Percentiles rank a stretch among this genome's conserved stretches.
Evolutionary conservation across 1,140 invertebrate species (phyloP).

Genomic region (Chrysoperla carnea): DNA sequence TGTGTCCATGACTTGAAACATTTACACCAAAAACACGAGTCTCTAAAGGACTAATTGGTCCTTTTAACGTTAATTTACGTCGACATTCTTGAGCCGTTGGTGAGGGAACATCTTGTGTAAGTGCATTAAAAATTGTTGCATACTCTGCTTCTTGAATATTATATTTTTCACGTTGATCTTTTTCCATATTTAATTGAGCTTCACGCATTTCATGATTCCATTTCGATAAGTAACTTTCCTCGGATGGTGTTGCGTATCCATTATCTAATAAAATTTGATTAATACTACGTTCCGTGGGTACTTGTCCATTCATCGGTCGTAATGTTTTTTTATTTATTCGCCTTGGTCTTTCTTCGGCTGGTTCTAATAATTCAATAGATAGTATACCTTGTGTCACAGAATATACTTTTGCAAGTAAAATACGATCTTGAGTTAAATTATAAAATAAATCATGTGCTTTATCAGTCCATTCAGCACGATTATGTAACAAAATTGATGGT

Average conservation of each 20-base stretch:
- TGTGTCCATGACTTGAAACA: conserved; percentile 1
- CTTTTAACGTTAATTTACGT: conserved; percentile 16
- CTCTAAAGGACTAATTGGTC: conserved; percentile 54
- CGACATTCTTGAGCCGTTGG: conserved; percentile 15
- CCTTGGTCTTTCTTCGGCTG: conserved; percentile 6
- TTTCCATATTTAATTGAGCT: conserved; percentile 10
- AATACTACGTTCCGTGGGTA: conserved; percentile 16
- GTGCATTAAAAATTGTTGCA: conserved; percentile 7
- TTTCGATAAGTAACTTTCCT: conserved; percentile 60
- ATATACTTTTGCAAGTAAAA: conserved; percentile 39
- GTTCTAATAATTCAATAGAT: conserved; percentile 33
- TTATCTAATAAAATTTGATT: conserved; percentile 41
- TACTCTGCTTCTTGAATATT: not conserved
- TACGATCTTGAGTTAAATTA: conserved; percentile 14
- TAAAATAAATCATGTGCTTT: conserved; percentile 31
- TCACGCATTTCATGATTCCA: conserved; percentile 27
- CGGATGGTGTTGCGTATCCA: conserved; percentile 38
- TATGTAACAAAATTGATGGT: conserved; percentile 36
- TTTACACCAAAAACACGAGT: conserved; percentile 41
- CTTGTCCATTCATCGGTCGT: conserved; percentile 9
- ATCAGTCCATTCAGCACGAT: conserved; percentile 36
- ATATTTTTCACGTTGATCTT: conserved; percentile 5
- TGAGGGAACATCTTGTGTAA: conserved; percentile 15
- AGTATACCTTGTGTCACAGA: conserved; percentile 59
- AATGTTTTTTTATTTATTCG: too few species aligned